Conservation (phyloP, 2,888 invertebrate genomes). For the Platycheirus rosarum region DNA sequence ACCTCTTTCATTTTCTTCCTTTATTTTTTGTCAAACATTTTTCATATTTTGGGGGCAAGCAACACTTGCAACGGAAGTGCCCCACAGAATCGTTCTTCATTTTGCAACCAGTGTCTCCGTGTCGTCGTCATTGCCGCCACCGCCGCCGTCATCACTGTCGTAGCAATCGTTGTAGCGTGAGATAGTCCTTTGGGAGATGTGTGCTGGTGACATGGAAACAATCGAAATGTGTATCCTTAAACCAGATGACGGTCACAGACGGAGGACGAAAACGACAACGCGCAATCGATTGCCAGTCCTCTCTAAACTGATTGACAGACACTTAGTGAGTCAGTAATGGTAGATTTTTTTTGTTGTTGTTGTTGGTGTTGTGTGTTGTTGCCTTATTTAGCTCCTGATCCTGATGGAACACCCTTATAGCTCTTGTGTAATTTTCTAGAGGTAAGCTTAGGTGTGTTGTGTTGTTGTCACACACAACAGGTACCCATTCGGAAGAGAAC, state of each 20-base stretch:
- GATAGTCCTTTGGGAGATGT: constrained; percentile 51
- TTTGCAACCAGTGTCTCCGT: constrained; percentile 18
- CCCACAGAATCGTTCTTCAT: constrained; percentile 9
- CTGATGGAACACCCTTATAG: not conserved
- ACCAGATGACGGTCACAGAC: not conserved
- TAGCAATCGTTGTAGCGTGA: constrained; percentile 29
- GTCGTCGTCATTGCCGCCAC: constrained; percentile 22
- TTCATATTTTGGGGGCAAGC: constrained; percentile 58
- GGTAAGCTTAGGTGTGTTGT: constrained; percentile 22
- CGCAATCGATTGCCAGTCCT: constrained; percentile 68
- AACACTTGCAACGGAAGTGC: constrained; percentile 66
- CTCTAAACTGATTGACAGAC: constrained; percentile 72
- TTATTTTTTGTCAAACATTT: constrained; percentile 28
- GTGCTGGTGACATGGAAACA: constrained; percentile 73
- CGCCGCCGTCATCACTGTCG: constrained; percentile 31
- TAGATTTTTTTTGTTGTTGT: too few species aligned
- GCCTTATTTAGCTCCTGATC: not conserved
- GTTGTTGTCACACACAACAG: constrained; percentile 59
- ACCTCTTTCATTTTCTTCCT: constrained; percentile 8
- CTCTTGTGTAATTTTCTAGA: constrained; percentile 19
- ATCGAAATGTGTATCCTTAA: constrained; percentile 51
- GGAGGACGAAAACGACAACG: constrained; percentile 28
- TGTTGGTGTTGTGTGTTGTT: too few species aligned
- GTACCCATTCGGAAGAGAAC: constrained; percentile 31
- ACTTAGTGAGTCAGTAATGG: constrained; percentile 73